A percentile compares a stretch with the other conserved stretches of the same genome.
These are phyloP conservation scores for Glyptemys insculpta DNA, from an alignment of 2,797 vertebrate species.

Conservation along the genomic window DNA sequence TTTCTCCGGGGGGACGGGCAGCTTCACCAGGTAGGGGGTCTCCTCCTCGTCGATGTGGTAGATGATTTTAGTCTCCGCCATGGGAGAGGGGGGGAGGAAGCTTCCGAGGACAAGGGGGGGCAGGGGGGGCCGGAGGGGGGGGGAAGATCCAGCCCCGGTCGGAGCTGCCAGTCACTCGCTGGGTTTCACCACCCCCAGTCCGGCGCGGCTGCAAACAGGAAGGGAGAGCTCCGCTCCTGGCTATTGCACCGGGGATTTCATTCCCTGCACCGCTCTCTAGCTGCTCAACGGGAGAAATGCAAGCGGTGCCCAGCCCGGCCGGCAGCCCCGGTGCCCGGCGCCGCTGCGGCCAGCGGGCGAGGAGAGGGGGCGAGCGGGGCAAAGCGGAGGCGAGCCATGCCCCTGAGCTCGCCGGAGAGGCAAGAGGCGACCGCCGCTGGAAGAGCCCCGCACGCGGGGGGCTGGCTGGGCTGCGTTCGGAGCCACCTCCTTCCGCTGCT, in stretches of 20 bases:
- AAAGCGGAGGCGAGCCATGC: background rate
- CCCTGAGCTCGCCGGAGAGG: too few species aligned
- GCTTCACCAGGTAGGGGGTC: conserved; percentile 97
- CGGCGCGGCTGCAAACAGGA: conserved; percentile 46
- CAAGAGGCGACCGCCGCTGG: too few species aligned
- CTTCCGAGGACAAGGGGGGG: background rate
- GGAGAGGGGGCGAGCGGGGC: background rate
- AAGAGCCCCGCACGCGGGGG: too few species aligned
- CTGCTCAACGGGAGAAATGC: conserved; percentile 31
- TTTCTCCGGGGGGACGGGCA: conserved; percentile 93
- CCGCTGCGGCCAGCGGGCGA: background rate
- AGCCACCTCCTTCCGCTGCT: too few species aligned
- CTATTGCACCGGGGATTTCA: background rate
- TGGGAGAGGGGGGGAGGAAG: conserved; percentile 78
- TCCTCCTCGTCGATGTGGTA: conserved; percentile 99
- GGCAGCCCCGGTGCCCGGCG: too few species aligned
- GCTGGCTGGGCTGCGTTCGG: too few species aligned
- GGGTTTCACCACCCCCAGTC: conserved; percentile 18
- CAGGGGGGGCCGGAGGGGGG: background rate
- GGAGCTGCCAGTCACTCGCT: conserved; percentile 44
- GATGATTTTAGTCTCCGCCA: conserved; percentile 99
- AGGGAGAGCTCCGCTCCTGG: conserved; percentile 16
- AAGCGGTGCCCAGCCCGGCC: conserved; percentile 57
- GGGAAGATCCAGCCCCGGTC: conserved; percentile 26
- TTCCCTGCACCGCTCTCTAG: conserved; percentile 71